phyloP scores from a whole-genome alignment of 2,888 invertebrate genomes.

The Drosophila anceps region DNA sequence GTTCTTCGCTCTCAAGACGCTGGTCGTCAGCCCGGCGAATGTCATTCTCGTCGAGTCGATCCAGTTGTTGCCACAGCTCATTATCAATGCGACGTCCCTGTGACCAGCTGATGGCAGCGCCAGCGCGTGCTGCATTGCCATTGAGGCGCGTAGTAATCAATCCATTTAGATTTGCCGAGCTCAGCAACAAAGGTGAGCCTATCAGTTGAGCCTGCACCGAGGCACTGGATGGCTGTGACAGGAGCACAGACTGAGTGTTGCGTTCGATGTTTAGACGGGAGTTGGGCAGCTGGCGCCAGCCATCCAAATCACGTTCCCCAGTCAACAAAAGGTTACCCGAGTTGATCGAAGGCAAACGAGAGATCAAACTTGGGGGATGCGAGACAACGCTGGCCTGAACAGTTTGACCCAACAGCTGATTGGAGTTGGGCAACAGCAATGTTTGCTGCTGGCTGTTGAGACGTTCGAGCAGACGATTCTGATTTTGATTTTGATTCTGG shows the following conservation, averaged over 20 bases:
- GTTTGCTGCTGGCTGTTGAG: conserved; percentile 77
- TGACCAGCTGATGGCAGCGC: conserved; percentile 63
- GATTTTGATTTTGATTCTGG: conserved; percentile 37
- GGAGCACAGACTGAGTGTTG: conserved; percentile 72
- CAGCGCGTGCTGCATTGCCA: conserved; percentile 57
- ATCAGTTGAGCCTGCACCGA: conserved; percentile 83
- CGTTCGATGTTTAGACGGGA: conserved; percentile 78
- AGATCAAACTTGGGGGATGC: conserved; percentile 82
- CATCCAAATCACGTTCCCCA: conserved; percentile 70
- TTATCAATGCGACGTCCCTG: conserved; percentile 62
- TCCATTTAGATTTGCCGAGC: conserved; percentile 65
- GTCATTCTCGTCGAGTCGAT: conserved; percentile 60
- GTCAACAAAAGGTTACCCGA: conserved; percentile 66
- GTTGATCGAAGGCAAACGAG: conserved; percentile 65
- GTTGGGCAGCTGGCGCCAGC: conserved; percentile 66
- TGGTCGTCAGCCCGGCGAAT: conserved; percentile 28
- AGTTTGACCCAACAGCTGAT: conserved; percentile 79
- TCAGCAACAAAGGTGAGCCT: conserved; percentile 80
- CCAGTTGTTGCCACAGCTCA: conserved; percentile 69
- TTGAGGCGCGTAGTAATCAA: conserved; percentile 63
- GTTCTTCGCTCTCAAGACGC: conserved; percentile 47
- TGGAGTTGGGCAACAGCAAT: conserved; percentile 70
- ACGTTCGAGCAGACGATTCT: conserved; percentile 82
- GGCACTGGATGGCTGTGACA: conserved; percentile 82
- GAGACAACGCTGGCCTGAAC: conserved; percentile 83